Percentiles rank a stretch among this genome's conserved stretches.
phyloP scores from a whole-genome alignment of 2,113 vertebrate genomes.

The Bothrops jararaca region DNA sequence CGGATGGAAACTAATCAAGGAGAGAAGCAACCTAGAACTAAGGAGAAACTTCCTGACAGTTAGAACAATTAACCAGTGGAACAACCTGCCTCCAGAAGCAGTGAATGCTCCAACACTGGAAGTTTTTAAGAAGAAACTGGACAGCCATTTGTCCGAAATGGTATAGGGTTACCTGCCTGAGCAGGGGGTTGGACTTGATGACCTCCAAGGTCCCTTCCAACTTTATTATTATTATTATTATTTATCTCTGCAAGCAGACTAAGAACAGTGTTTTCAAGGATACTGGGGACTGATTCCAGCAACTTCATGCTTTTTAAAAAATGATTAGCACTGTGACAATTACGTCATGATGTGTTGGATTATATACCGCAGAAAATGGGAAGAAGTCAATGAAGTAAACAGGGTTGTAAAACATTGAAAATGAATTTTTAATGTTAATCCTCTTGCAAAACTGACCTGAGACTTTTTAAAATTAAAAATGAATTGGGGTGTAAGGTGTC shows the following conservation, averaged over 20 bases:
- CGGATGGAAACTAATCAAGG: too few relatives aligned
- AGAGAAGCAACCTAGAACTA: too few relatives aligned
- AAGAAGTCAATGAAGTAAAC: constrained; percentile 56
- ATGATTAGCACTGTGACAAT: not conserved
- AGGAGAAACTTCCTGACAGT: too few relatives aligned
- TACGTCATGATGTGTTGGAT: not conserved
- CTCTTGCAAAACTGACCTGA: not conserved
- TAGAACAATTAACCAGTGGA: too few relatives aligned
- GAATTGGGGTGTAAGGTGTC: constrained; percentile 49
- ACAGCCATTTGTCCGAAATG: too few relatives aligned
- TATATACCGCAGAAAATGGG: constrained; percentile 18
- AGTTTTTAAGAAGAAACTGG: too few relatives aligned
- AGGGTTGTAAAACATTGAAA: constrained; percentile 32
- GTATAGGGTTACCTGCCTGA: too few relatives aligned
- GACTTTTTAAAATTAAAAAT: constrained; percentile 30
- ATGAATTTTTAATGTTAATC: constrained; percentile 41
- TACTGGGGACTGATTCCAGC: not conserved
- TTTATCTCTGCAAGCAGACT: not conserved
- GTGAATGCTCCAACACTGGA: too few relatives aligned
- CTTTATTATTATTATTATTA: too few relatives aligned
- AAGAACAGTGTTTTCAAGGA: not conserved
- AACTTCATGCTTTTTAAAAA: not conserved
- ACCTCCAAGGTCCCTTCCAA: too few relatives aligned
- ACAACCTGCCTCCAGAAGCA: too few relatives aligned
- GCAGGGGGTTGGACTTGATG: too few relatives aligned